phyloP scores from a whole-genome alignment of 2,888 invertebrate genomes.

The Cylindroiulus punctatus region DNA sequence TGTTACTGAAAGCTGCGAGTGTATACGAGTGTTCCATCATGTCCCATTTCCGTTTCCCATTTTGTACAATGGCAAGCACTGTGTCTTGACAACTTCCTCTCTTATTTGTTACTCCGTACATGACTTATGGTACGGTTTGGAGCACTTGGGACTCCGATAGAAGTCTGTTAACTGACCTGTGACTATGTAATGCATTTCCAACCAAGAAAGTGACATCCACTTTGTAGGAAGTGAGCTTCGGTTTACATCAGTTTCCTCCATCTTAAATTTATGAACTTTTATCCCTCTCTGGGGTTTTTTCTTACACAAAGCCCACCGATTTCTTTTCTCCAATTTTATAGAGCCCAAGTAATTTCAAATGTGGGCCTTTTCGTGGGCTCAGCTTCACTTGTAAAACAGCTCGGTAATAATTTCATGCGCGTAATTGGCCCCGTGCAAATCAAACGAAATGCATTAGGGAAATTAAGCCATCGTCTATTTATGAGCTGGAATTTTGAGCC shows the following conservation, averaged over 20 bases:
- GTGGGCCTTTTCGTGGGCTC: not conserved
- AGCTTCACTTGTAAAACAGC: not conserved
- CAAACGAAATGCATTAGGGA: conserved; percentile 37
- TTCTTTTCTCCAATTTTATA: conserved; percentile 27
- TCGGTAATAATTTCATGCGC: conserved; percentile 15
- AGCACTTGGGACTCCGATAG: conserved; percentile 19
- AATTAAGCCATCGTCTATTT: conserved; percentile 37
- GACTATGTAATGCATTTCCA: conserved; percentile 50
- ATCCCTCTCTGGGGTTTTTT: conserved; percentile 35
- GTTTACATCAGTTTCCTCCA: conserved; percentile 47
- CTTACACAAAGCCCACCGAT: not conserved
- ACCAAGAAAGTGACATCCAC: conserved; percentile 48
- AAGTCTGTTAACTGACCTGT: conserved; percentile 52
- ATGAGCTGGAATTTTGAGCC: not conserved
- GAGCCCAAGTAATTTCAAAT: conserved; percentile 23
- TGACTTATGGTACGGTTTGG: conserved; percentile 47
- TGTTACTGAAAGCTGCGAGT: conserved; percentile 8
- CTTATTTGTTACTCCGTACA: conserved; percentile 37
- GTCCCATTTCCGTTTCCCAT: conserved; percentile 34
- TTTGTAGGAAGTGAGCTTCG: conserved; percentile 45
- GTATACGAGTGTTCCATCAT: conserved; percentile 7
- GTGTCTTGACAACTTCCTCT: conserved; percentile 37
- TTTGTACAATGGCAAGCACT: conserved; percentile 22
- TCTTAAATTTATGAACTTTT: conserved; percentile 47
- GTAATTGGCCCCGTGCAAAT: conserved; percentile 38